Evolutionary conservation across 2,888 invertebrate species (phyloP).

Genomic region (Maniola hyperantus): DNA sequence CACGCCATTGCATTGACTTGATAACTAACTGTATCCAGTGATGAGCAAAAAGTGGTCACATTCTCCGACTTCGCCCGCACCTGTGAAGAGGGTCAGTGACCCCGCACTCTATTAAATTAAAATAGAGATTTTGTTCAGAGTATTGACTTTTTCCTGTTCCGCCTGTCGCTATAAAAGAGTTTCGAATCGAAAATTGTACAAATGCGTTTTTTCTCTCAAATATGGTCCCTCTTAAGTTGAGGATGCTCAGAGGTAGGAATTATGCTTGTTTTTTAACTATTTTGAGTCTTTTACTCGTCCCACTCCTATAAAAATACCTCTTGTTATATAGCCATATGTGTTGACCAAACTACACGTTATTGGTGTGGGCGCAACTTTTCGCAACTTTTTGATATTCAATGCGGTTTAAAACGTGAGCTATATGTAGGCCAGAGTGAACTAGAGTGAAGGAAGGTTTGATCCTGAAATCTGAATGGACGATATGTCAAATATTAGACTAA

Average conservation of each 20-base stretch:
- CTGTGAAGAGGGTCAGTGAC: slow-evolving; percentile 41
- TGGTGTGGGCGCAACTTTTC: too few species aligned
- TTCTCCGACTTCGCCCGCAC: slow-evolving; percentile 28
- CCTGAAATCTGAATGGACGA: too few species aligned
- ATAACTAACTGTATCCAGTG: slow-evolving; percentile 50
- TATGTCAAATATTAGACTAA: too few species aligned
- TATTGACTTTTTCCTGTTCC: slow-evolving; percentile 53
- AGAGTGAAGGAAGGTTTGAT: too few species aligned
- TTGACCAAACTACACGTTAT: too few species aligned
- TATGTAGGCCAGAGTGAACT: too few species aligned
- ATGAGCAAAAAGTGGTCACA: slow-evolving; percentile 52
- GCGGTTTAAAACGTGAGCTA: too few species aligned
- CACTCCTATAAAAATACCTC: too few species aligned
- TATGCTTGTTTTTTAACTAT: not conserved
- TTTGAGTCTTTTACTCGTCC: too few species aligned
- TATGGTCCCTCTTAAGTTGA: not conserved
- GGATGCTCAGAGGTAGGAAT: not conserved
- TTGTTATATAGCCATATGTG: too few species aligned
- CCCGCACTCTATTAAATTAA: slow-evolving; percentile 60
- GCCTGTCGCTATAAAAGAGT: slow-evolving; percentile 30
- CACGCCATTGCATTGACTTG: slow-evolving; percentile 5
- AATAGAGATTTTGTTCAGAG: slow-evolving; percentile 57
- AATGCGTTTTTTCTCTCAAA: not conserved
- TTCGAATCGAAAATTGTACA: slow-evolving; percentile 37
- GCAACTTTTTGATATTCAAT: too few species aligned